Evolutionary conservation across 2,797 vertebrate genomes (phyloP), one percentile per base, ranked within the genome.

Genomic region (Sparidentex hasta): DNA sequence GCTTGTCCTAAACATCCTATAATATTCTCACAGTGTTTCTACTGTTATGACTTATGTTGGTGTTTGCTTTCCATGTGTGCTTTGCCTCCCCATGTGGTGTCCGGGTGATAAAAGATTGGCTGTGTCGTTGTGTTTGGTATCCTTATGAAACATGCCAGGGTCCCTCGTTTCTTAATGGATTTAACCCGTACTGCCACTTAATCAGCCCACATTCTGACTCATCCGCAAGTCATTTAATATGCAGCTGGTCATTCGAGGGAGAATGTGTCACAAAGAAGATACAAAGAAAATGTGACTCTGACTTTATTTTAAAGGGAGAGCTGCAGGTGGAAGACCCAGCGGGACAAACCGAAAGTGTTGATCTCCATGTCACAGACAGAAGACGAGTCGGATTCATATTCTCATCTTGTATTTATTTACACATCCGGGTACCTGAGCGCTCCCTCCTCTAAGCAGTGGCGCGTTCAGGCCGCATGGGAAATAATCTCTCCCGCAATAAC

Each of bases 331-430:
- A 1, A 0, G 33, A 12, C 1, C 0, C 5, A 13, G 0, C 20
- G 7, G 6, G 11, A 41, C 0, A 43, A 14, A 29, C 3, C 47
- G 0, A 18, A 6, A 18, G 1, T 0, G 1, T 12, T 4, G 23
- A 38, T 23, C 47, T 54, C 78, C 20, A 20, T 11, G 27, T 41
- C 18, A 54, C 25, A 23, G 25, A 29, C 58, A 50, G 20, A 66
- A 69, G 41, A 85, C 25, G 62, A 75, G 56, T 76, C 33, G 29
- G 52, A 76, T 86, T 90, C 83, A 81, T 80, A 84, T 76, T 88
- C 88, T 88, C 71, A 58, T 76, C 84, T 80, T 94, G 90, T 96
- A 95, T 97, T 97, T 97, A 96, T 96, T 97, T 97, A 96, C 95
- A 96, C 96, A 97, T 97, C 95, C 96, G 95, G 96, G 96, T 66